Evolutionary conservation across 2,888 invertebrate genomes (phyloP).

Genomic region (Drosophila neutralis): DNA sequence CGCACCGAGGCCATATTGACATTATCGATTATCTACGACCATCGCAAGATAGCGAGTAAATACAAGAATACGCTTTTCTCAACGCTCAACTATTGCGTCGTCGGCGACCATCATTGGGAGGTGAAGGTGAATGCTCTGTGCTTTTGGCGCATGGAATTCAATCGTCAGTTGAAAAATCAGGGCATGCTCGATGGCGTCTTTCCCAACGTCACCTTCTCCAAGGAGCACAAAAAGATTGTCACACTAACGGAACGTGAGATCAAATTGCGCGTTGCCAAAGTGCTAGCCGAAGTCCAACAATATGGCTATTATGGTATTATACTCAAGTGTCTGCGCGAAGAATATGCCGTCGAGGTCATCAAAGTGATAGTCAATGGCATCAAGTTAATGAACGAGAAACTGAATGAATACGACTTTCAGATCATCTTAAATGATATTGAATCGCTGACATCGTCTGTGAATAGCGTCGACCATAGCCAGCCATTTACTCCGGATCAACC

Average conservation of each 20-base stretch:
- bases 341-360: conserved; percentile 90
- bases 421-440: conserved; percentile 64
- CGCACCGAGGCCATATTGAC: conserved; percentile 90
- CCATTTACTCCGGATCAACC: conserved; percentile 16
- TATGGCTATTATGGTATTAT: conserved; percentile 90
- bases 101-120: conserved; percentile 92
- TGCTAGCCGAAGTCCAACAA: conserved; percentile 88
- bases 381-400: conserved; percentile 84
- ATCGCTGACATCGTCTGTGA: conserved; percentile 28
- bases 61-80: conserved; percentile 87
- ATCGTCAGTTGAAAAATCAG: conserved; percentile 88
- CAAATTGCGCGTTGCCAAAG: conserved; percentile 87
- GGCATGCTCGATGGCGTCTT: conserved; percentile 94
- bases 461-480: not conserved
- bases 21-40: conserved; percentile 88
- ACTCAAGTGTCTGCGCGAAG: conserved; percentile 88
- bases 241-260: conserved; percentile 88
- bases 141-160: conserved; percentile 90
- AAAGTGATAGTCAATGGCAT: conserved; percentile 87
- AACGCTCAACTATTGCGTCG: conserved; percentile 88
- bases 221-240: conserved; percentile 91
- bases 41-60: conserved; percentile 87
- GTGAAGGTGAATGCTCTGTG: conserved; percentile 90
- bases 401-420: conserved; percentile 87
- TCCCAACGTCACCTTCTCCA: conserved; percentile 92